Base-by-base conservation (phyloP, 2,113 vertebrate genomes). In the Eolophus roseicapilla region DNA sequence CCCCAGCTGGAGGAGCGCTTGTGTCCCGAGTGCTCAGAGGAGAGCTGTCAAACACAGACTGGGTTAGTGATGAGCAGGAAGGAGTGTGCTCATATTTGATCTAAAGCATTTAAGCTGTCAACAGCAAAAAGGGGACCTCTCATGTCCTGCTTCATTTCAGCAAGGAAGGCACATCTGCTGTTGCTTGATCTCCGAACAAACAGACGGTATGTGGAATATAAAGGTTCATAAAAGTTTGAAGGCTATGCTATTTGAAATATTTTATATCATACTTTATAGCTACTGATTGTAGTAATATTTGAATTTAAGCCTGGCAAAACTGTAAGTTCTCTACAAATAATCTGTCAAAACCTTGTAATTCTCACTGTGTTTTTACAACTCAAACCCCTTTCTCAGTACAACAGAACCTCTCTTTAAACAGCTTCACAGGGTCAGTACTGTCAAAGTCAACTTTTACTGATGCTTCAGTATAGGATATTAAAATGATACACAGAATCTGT, bases 1-100 rank as follows among this genome's bases (percentile, higher is more conserved):
- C 99, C 99, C 99, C 99, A 99, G 82, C 99, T 99, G 78, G 99
- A 99, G 8, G 99, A 98, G 33, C 99, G 98, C 64, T 97, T 99
- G 96, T 99, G 99, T 13, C 99, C 98, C 0, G 97, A 98, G 84
- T 92, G 97, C 91, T 98, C 98, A 29, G 98, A 90, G 5, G 93
- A 78, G 29, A 92, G 93, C 98, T 98, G 95, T 46, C 53, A 80
- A 95, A 96, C 96, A 96, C 50, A 97, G 9, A 41, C 28, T 23
- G 31, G 19, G 33, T 97, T 69, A 97, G 80, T 2, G 1, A 78
- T 19, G 17, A 6, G 50, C 29, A 41, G 21, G 50, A 44, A 77
- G 47, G 10, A 20, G 13, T 5, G 11, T 0, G 2, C 4, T 28
- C 6, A 3, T 4, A 11, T 15, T 50, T 37, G 64, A 27, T 46